These are phyloP conservation scores for Charaxes varanes DNA, from an alignment of 1,140 invertebrate genomes.

Conservation along the genomic window DNA sequence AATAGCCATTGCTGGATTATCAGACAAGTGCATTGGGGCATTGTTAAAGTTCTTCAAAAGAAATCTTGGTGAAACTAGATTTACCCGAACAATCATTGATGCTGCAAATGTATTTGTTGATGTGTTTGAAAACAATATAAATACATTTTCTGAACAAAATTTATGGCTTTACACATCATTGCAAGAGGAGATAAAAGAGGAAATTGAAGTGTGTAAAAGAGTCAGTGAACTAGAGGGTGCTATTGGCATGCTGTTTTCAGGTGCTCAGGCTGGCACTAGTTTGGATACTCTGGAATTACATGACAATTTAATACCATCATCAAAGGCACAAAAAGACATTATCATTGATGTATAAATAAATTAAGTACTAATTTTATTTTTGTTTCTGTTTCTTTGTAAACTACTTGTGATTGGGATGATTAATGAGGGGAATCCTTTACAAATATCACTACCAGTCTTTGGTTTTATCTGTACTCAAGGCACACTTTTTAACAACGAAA, in stretches of 20 bases:
- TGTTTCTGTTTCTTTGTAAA: not conserved
- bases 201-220: conserved; percentile 78
- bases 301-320: conserved; percentile 73
- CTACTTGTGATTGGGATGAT: no score
- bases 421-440: no score
- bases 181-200: conserved; percentile 77
- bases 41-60: conserved; percentile 86
- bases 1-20: conserved; percentile 81
- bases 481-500: no score
- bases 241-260: conserved; percentile 80
- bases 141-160: conserved; percentile 74
- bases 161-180: conserved; percentile 77
- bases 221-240: conserved; percentile 80
- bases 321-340: conserved; percentile 76
- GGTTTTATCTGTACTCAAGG: no score
- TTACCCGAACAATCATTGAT: conserved; percentile 82
- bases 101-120: conserved; percentile 84
- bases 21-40: conserved; percentile 78
- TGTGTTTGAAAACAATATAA: conserved; percentile 79
- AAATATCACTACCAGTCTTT: no score
- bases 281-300: conserved; percentile 43
- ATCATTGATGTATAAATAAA: conserved; percentile 74
- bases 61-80: conserved; percentile 83
- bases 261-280: conserved; percentile 59
- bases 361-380: no score